Evolutionary conservation across 2,888 invertebrate species (phyloP).

Genomic region (Anorthoa munda): DNA sequence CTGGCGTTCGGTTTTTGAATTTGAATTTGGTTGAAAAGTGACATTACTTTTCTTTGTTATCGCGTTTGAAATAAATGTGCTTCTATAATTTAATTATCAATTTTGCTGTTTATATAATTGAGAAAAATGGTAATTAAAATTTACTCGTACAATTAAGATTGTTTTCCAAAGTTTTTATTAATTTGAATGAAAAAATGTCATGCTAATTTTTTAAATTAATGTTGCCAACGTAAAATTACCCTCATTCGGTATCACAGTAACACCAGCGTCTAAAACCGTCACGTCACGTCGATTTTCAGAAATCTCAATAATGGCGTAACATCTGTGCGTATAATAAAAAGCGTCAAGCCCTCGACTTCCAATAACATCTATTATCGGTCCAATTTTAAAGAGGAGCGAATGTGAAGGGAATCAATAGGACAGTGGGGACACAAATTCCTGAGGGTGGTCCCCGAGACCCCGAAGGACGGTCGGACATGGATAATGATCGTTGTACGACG

Average conservation of each 20-base stretch:
- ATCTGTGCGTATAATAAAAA: conserved; percentile 72
- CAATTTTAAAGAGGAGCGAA: conserved; percentile 83
- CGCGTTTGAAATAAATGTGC: neutral
- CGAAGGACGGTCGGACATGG: conserved; percentile 84
- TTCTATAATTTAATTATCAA: neutral
- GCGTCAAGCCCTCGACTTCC: conserved; percentile 73
- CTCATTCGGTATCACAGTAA: conserved; percentile 1
- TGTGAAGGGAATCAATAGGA: conserved; percentile 85
- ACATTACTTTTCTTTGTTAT: conserved; percentile 8
- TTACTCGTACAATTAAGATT: neutral
- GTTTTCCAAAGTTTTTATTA: neutral
- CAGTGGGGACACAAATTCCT: conserved; percentile 80
- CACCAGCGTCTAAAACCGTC: conserved; percentile 14
- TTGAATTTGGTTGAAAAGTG: conserved; percentile 16
- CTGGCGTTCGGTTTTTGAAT: conserved; percentile 43
- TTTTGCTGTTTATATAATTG: no score
- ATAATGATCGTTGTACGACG: conserved; percentile 88
- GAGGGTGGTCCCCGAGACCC: conserved; percentile 83
- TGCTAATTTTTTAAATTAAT: neutral
- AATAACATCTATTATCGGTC: conserved; percentile 84
- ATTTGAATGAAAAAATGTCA: neutral
- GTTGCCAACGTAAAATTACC: neutral
- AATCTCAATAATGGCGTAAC: conserved; percentile 66
- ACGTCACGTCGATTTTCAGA: conserved; percentile 61
- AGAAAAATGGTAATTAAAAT: neutral